Conservation (phyloP, 2,797 vertebrate genomes). For the Clarias platycephalus region DNA sequence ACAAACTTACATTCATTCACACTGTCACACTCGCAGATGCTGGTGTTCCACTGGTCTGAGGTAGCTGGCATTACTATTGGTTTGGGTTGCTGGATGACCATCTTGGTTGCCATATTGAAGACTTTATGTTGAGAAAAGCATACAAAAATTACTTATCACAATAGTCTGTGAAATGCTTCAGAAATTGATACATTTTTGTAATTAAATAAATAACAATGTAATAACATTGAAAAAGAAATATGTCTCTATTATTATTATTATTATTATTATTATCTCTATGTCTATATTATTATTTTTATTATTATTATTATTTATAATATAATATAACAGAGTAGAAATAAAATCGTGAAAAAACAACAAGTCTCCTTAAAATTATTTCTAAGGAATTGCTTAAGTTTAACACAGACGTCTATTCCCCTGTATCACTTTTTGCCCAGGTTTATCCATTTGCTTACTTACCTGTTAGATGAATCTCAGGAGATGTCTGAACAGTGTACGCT, state of each 20-base stretch:
- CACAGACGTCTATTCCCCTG: not conserved
- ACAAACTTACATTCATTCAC: conserved; percentile 55
- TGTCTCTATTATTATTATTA: not conserved
- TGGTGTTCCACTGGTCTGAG: conserved; percentile 59
- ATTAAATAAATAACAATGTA: not conserved
- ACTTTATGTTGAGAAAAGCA: not conserved
- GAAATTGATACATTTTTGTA: not conserved
- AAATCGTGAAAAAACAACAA: not conserved
- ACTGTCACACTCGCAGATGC: conserved; percentile 63
- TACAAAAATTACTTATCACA: not conserved
- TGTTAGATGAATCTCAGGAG: not conserved
- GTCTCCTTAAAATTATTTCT: not conserved
- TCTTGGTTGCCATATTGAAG: conserved; percentile 55
- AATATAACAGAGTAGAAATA: not conserved
- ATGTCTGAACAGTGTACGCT: conserved; percentile 14
- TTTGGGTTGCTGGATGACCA: conserved; percentile 61
- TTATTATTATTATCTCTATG: not conserved
- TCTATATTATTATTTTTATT: not conserved
- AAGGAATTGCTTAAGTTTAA: not conserved
- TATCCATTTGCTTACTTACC: conserved; percentile 33
- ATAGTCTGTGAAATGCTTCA: not conserved
- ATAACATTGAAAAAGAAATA: not conserved
- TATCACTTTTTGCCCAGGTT: not conserved
- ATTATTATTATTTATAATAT: not conserved
- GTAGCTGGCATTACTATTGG: conserved; percentile 34